These are phyloP conservation scores for Gastracanthus pulcherrimus DNA, from an alignment of 2,888 invertebrate species.

Conservation along the genomic window DNA sequence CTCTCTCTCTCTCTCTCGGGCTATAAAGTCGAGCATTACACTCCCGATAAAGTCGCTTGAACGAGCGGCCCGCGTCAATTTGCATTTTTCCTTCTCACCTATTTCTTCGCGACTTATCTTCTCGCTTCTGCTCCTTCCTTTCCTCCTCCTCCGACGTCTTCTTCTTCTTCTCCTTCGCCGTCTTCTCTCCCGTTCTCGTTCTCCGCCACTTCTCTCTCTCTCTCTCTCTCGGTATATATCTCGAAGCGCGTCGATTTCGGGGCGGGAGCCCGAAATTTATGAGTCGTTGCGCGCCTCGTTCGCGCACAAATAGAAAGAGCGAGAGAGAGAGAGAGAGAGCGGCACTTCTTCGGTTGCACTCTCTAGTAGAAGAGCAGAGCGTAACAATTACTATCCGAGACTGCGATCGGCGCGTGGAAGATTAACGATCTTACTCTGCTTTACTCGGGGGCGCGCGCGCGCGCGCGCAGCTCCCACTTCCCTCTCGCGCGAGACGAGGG, in stretches of 20 bases:
- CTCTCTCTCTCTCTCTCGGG: conserved; percentile 18
- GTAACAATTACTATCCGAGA: conserved; percentile 77
- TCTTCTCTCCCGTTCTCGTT: neutral
- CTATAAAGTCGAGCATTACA: conserved; percentile 59
- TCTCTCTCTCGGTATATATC: conserved; percentile 35
- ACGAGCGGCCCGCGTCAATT: conserved; percentile 55
- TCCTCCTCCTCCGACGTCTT: conserved; percentile 17
- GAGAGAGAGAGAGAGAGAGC: conserved; percentile 54
- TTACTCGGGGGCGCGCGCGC: conserved; percentile 70
- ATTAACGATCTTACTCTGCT: conserved; percentile 77
- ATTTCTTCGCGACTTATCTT: conserved; percentile 34
- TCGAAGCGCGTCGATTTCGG: conserved; percentile 61
- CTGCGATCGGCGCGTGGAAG: conserved; percentile 76
- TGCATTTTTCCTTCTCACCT: conserved; percentile 57
- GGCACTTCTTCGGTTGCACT: neutral
- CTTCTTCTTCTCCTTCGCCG: neutral
- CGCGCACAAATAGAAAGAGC: conserved; percentile 60
- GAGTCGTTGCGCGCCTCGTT: conserved; percentile 53
- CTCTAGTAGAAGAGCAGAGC: conserved; percentile 67
- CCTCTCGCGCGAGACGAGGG: conserved; percentile 73
- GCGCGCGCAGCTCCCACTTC: too few relatives aligned
- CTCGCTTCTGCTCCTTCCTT: conserved; percentile 3
- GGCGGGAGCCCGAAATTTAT: conserved; percentile 64
- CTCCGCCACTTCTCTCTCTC: conserved; percentile 6
- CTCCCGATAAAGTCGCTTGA: conserved; percentile 55